Conservation (phyloP, 2,797 vertebrate genomes). For the Ciconia nigra region DNA sequence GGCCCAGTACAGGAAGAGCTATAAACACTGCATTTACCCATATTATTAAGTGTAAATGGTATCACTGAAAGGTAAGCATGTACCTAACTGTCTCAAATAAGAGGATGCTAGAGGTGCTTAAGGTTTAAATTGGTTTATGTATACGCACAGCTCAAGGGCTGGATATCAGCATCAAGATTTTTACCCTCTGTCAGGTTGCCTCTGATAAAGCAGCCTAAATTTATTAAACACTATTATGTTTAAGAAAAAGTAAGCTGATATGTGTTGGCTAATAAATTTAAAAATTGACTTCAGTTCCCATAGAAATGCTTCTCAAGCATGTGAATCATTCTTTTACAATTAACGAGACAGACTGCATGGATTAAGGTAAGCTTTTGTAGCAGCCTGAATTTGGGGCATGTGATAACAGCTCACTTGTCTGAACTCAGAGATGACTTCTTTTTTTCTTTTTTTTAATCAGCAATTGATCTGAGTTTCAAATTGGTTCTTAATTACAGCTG, state of each 20-base stretch:
- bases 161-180: background rate
- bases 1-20: background rate
- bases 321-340: background rate
- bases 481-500: background rate
- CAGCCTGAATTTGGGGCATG: background rate
- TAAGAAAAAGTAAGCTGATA: background rate
- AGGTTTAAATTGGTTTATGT: background rate
- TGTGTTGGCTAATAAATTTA: background rate
- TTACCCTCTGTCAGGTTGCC: background rate
- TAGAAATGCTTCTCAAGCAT: background rate
- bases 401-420: background rate
- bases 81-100: background rate
- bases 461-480: background rate
- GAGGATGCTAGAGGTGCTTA: background rate
- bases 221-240: background rate
- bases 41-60: background rate
- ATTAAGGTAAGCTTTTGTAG: background rate
- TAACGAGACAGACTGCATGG: background rate
- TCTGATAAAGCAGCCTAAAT: background rate
- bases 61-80: background rate
- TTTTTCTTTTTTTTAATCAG: background rate
- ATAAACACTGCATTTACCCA: background rate
- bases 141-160: background rate
- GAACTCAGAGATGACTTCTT: background rate
- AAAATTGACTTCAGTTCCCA: background rate